Base-by-base conservation (phyloP, 1,140 invertebrate genomes). In the Dendroctonus valens region DNA sequence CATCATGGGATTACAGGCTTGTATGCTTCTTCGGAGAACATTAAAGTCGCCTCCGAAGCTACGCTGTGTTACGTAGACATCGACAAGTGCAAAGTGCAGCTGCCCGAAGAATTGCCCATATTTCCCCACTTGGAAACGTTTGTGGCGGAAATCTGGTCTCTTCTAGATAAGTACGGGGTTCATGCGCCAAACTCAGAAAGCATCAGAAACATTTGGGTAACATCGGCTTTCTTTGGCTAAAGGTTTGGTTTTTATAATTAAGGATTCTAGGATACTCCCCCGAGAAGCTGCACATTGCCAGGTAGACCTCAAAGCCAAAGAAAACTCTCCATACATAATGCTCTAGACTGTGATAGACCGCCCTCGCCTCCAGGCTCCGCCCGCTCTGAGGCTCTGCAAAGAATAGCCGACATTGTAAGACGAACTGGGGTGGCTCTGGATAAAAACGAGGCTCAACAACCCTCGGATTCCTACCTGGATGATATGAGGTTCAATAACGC, bases 61-160 rank as follows among this genome's bases (percentile, higher is more conserved):
- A 93, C 94, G 66, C 80, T 99, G 38, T 99, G 97, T 81, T 91
- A 95, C 78, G 93, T 99, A 46, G 96, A 99, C 81, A 91, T 99
- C 68, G 97, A 99, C 79, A 91, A 91, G 69, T 91, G 90, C 70
- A 87, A 86, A 69, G 89, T 98, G 70, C 93, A 97, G 79, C 83
- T 96, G 71, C 96, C 97, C 0, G 97, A 99, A 82, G 97, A 99
- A 79, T 79, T 98, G 69, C 95, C 95, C 0, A 83, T 87, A 53
- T 97, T 99, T 80, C 97, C 97, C 0, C 90, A 97, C 75, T 87
- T 89, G 71, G 83, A 87, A 63, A 91, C 96, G 70, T 90, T 99
- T 70, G 87, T 90, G 67, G 83, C 88, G 52, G 96, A 98, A 80
- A 85, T 98, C 40, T 87, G 86, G 72, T 86, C 91, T 69, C 81